These are phyloP conservation scores for Holocentrus rufus DNA, from an alignment of 2,797 vertebrate genomes.

Conservation along the genomic window DNA sequence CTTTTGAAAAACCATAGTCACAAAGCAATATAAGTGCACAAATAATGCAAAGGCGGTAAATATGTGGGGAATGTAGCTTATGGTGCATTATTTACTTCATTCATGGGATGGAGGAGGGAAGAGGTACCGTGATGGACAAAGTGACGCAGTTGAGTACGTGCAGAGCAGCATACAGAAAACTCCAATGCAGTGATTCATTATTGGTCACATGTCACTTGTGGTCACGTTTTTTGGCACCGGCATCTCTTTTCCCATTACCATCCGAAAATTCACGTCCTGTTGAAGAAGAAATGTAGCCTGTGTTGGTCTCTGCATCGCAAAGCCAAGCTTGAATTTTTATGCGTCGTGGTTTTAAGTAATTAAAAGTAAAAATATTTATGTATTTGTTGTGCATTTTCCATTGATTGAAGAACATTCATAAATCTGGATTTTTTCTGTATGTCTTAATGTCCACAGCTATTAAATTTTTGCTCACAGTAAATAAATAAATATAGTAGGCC, in stretches of 20 bases:
- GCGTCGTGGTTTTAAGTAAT: not conserved
- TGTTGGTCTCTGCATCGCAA: not conserved
- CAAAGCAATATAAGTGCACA: no score
- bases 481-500: no score
- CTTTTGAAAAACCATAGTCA: not conserved
- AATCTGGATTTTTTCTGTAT: not conserved
- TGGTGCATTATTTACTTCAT: not conserved
- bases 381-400: not conserved
- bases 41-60: not conserved
- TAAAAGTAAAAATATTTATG: not conserved
- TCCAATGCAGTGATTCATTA: slow-evolving; percentile 50
- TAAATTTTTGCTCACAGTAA: not conserved
- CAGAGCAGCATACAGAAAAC: slow-evolving; percentile 67
- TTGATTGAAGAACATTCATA: not conserved
- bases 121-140: slow-evolving; percentile 22
- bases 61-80: slow-evolving; percentile 18
- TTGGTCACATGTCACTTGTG: slow-evolving; percentile 55
- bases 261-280: not conserved
- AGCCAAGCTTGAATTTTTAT: no score
- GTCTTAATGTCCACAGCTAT: not conserved
- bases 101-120: not conserved
- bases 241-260: not conserved
- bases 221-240: slow-evolving; percentile 52
- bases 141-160: slow-evolving; percentile 81
- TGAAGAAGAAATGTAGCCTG: no score